Evolutionary conservation across 2,113 vertebrate species (phyloP).

Genomic region (Acrocephalus kingi): DNA sequence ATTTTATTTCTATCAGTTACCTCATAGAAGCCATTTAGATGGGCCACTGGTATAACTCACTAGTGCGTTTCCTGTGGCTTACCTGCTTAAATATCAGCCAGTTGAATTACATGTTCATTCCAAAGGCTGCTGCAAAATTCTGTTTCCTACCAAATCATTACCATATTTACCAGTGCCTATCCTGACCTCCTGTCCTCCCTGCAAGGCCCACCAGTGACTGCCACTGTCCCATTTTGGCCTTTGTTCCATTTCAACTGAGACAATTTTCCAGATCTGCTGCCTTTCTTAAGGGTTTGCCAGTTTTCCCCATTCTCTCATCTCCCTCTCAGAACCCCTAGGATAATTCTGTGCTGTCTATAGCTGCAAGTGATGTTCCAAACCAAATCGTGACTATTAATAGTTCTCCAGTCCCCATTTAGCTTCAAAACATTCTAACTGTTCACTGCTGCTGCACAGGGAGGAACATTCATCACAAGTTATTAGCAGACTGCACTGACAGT

Average conservation of each 20-base stretch:
- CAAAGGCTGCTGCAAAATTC: background rate
- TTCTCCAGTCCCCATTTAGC: background rate
- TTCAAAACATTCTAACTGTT: background rate
- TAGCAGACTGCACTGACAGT: background rate
- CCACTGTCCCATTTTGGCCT: background rate
- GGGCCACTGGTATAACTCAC: background rate
- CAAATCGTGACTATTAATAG: background rate
- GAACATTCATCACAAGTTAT: background rate
- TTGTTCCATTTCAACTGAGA: background rate
- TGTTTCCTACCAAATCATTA: background rate
- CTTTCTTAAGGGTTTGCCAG: background rate
- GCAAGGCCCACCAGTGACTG: background rate
- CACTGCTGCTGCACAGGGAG: background rate
- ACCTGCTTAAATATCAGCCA: background rate
- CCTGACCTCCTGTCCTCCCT: background rate
- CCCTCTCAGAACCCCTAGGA: background rate
- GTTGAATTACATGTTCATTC: background rate
- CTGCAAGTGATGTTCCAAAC: background rate
- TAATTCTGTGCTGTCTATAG: background rate
- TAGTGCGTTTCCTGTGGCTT: background rate
- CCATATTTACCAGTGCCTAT: background rate
- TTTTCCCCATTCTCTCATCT: background rate
- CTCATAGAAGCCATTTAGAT: background rate
- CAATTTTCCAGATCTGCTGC: background rate
- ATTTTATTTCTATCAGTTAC: background rate